These are phyloP conservation scores for Arizona elegans DNA, from an alignment of 2,113 vertebrate genomes.

Conservation along the genomic window DNA sequence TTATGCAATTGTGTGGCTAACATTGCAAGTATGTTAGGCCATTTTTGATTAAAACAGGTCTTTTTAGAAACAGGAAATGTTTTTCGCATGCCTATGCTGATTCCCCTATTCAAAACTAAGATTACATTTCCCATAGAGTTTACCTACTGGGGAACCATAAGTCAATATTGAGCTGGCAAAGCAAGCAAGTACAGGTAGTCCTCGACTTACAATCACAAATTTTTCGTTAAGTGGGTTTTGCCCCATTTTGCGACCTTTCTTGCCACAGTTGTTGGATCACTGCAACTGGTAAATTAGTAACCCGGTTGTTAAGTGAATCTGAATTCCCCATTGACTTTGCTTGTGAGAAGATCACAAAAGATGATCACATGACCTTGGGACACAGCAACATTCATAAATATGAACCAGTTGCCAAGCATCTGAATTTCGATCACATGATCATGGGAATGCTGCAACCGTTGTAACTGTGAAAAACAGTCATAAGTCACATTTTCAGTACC, in stretches of 20 bases:
- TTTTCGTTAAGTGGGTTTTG: neutral
- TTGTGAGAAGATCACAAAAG: no score
- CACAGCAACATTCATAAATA: no score
- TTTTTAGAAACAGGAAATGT: neutral
- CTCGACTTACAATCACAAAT: neutral
- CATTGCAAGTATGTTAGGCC: neutral
- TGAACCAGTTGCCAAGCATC: no score
- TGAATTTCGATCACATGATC: no score
- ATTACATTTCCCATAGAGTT: neutral
- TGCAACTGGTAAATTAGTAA: neutral
- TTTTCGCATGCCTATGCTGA: neutral
- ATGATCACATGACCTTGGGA: neutral
- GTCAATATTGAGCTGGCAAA: neutral
- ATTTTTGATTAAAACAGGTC: neutral
- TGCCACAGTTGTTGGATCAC: neutral
- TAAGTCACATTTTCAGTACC: neutral
- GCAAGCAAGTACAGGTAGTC: neutral
- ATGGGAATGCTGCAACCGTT: no score
- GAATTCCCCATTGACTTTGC: neutral
- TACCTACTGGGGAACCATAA: neutral
- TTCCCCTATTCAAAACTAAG: neutral
- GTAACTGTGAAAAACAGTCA: no score
- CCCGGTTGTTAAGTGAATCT: neutral
- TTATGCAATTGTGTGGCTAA: neutral
- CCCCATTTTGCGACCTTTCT: neutral